Evolutionary conservation across 2,113 vertebrate species (phyloP), one percentile per base, ranked within the genome.

Genomic region (Neolamprologus falcicula): DNA sequence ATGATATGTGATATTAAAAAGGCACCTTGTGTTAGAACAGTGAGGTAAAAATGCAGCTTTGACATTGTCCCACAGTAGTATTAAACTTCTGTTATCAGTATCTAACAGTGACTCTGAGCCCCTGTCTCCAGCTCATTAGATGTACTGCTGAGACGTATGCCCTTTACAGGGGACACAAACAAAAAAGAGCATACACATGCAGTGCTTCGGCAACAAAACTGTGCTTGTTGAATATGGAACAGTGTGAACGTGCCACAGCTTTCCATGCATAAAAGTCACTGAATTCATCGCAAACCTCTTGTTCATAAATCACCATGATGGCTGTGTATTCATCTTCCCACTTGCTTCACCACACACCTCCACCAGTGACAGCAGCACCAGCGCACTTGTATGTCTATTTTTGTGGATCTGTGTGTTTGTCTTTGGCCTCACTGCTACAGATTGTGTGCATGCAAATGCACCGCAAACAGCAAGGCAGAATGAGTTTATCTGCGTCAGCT

Each of bases 221-320:
- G 84, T 57, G 90, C 88, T 87, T 83, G 83, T 80, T 94, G 90
- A 94, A 95, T 93, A 94, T 92, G 88, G 83, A 95, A 88, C 80
- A 79, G 83, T 16, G n/a, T 12, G 52, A 53, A 42, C 19, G 17
- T 76, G 68, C 45, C 40, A 13, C 83, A 12, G 80, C 53, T 84
- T 16, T 40, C 12, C 80, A 61, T 55, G 83, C 86, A 63, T 94
- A 93, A 94, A 93, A 92, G 92, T 93, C 89, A 80, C 85, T 19
- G 85, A 89, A 89, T 88, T 89, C 31, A 90, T 88, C 90, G 45
- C 45, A 88, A 81, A 59, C n/a, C 63, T 13, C 10, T 35, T 26
- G 84, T 71, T 81, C 84, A 86, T 88, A 78, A 91, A 91, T 91
- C 91, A 84, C 87, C 19, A 5, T 14, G 28, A 16, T 31, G 68